Percentiles rank a stretch among this genome's conserved stretches.
Evolutionary conservation across 2,113 vertebrate species (phyloP).

Genomic region (Heteronetta atricapilla): DNA sequence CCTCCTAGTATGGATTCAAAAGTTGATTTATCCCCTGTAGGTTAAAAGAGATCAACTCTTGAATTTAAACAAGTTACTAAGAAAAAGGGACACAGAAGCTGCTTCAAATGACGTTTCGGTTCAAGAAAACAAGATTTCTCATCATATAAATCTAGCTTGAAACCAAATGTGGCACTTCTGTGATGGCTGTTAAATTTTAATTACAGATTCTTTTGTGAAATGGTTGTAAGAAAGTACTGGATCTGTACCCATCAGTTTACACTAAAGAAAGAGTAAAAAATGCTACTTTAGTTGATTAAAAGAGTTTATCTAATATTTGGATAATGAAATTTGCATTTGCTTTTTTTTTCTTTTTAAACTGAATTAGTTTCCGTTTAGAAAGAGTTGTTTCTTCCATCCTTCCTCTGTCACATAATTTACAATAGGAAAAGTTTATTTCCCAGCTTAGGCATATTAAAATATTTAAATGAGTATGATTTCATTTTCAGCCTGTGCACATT

Average conservation of each 20-base stretch:
- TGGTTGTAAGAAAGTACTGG: neutral
- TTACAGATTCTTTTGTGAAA: neutral
- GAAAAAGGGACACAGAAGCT: neutral
- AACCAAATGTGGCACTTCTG: neutral
- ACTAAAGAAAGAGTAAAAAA: neutral
- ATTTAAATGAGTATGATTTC: neutral
- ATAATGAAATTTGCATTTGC: neutral
- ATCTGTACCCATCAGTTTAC: neutral
- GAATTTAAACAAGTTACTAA: neutral
- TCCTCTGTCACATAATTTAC: neutral
- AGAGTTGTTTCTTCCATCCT: neutral
- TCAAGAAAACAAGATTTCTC: neutral
- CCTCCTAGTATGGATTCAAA: neutral
- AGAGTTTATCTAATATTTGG: neutral
- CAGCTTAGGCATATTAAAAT: neutral
- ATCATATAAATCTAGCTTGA: neutral
- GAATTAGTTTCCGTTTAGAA: neutral
- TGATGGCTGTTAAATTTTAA: neutral
- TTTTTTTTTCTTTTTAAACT: neutral
- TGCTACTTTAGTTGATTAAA: neutral
- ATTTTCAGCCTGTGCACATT: neutral
- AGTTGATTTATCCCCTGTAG: neutral
- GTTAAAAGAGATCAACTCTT: neutral
- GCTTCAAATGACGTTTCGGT: neutral
- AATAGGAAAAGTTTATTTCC: neutral